Evolutionary conservation across 2,797 vertebrate genomes (phyloP).

Genomic region (Coilia nasus): DNA sequence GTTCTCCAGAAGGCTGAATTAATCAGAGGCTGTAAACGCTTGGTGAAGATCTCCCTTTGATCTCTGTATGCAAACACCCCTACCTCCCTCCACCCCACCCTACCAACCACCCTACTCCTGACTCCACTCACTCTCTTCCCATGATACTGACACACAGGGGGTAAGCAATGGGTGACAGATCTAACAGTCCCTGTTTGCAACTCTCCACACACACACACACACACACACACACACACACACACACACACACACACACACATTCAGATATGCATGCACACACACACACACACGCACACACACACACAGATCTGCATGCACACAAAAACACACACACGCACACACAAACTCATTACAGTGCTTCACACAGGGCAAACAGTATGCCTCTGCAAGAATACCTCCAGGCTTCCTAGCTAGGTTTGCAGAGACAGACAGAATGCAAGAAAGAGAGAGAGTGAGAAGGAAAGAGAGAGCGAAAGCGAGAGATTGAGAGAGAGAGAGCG

Average conservation of each 20-base stretch:
- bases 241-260: neutral
- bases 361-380: neutral
- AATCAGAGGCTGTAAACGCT: slow-evolving; percentile 26
- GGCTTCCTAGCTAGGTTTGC: neutral
- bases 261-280: neutral
- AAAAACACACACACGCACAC: neutral
- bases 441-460: neutral
- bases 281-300: neutral
- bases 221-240: neutral
- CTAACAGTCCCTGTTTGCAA: neutral
- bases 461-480: neutral
- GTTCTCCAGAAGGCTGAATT: slow-evolving; percentile 14
- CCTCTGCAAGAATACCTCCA: slow-evolving; percentile 10
- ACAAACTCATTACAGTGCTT: neutral
- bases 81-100: too few species aligned
- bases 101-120: neutral
- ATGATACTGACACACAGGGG: slow-evolving; percentile 19
- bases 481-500: neutral
- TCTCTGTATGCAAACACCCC: neutral
- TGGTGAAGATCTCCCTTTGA: slow-evolving; percentile 30
- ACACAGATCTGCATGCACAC: too few species aligned
- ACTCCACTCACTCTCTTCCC: neutral
- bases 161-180: neutral
- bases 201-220: neutral
- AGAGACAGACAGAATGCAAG: neutral